Conservation (phyloP, 2,113 vertebrate genomes). For the Hippocampus barbouri region DNA sequence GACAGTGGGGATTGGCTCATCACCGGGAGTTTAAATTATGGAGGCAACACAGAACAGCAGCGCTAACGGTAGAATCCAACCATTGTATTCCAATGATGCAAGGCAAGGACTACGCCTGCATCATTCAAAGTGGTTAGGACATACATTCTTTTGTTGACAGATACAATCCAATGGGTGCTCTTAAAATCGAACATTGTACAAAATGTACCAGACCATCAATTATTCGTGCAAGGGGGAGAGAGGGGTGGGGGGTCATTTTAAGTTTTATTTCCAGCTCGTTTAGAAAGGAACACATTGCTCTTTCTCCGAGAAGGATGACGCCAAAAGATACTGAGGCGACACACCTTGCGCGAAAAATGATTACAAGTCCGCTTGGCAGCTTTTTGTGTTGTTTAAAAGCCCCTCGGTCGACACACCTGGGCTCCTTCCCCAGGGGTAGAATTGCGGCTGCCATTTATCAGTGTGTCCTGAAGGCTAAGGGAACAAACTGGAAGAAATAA, state of each 20-base stretch:
- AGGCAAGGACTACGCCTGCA: no score
- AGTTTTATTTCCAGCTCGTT: background rate
- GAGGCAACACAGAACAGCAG: no score
- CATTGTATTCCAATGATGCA: no score
- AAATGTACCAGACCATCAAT: background rate
- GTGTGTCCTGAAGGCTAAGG: constrained; percentile 15
- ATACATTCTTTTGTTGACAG: no score
- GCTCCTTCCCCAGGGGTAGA: constrained; percentile 25
- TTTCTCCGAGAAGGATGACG: constrained; percentile 20
- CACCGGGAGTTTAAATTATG: no score
- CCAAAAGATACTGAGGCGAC: constrained; percentile 27
- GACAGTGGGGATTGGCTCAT: background rate
- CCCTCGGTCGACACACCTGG: constrained; percentile 15
- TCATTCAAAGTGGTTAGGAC: no score
- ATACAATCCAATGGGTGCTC: no score
- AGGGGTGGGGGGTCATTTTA: background rate
- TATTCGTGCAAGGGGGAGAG: background rate
- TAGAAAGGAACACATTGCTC: background rate
- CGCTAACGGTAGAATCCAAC: no score
- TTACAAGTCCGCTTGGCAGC: constrained; percentile 35
- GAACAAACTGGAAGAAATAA: constrained; percentile 17
- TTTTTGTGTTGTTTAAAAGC: constrained; percentile 42
- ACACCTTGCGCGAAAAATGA: constrained; percentile 31
- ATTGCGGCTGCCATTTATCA: constrained; percentile 29
- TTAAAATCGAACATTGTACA: no score